These are phyloP conservation scores for Epinephelus awoara DNA, from an alignment of 2,797 vertebrate species.

Conservation along the genomic window DNA sequence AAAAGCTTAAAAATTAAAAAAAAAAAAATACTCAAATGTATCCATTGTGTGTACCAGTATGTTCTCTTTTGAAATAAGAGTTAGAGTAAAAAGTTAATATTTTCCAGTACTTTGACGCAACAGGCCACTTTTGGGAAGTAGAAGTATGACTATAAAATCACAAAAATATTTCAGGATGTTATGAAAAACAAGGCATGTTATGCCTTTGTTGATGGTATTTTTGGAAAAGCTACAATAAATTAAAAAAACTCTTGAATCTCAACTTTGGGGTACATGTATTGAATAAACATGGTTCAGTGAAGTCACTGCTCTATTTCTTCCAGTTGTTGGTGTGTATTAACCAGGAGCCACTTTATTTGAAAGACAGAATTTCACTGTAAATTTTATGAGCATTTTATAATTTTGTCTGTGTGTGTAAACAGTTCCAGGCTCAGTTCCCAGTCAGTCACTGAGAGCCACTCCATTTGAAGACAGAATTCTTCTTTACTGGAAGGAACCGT, in stretches of 20 bases:
- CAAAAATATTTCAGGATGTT: too few species aligned
- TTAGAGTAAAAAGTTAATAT: neutral
- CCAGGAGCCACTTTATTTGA: neutral
- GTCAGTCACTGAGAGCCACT: constrained; percentile 93
- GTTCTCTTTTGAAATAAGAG: neutral
- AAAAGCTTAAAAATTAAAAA: neutral
- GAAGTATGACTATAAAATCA: too few species aligned
- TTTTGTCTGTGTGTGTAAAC: constrained; percentile 51
- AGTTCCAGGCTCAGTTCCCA: constrained; percentile 96
- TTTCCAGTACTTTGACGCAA: too few species aligned
- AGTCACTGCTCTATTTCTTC: constrained; percentile 3
- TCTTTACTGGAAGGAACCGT: constrained; percentile 97
- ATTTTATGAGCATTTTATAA: constrained; percentile 24
- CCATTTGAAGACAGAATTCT: constrained; percentile 97
- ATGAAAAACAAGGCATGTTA: too few species aligned
- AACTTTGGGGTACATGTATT: neutral
- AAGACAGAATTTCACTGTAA: constrained; percentile 8
- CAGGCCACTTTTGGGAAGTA: neutral
- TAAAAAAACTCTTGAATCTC: neutral
- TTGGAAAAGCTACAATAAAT: neutral
- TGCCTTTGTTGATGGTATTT: neutral
- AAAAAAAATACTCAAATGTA: too few species aligned
- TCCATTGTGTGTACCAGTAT: neutral
- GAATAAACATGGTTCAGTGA: neutral
- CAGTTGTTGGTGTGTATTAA: constrained; percentile 29